A percentile compares a stretch with the other conserved stretches of the same genome.
These are phyloP conservation scores for Phymastichus coffea DNA, from an alignment of 1,140 invertebrate species.

Conservation along the genomic window DNA sequence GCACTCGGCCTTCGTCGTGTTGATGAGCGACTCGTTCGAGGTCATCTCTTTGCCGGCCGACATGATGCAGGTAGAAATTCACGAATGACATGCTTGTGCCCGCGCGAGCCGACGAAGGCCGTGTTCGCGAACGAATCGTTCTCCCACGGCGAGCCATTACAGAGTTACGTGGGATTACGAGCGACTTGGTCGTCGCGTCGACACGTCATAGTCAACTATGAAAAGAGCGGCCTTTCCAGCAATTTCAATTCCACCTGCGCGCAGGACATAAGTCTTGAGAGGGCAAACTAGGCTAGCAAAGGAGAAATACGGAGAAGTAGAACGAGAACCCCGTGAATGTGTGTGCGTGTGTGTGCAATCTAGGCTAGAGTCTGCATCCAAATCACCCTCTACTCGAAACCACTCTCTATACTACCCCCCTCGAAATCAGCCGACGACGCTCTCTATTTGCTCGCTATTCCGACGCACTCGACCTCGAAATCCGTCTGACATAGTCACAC, in stretches of 20 bases:
- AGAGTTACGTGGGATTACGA: too few species aligned
- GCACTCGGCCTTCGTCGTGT: conserved; percentile 53
- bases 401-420: too few species aligned
- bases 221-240: too few species aligned
- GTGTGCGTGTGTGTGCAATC: conserved; percentile 1
- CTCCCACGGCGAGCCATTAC: too few species aligned
- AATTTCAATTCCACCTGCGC: background rate
- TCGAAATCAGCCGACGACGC: too few species aligned
- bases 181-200: too few species aligned
- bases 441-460: too few species aligned
- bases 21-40: conserved; percentile 57
- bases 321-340: background rate
- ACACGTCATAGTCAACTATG: too few species aligned
- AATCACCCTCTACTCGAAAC: conserved; percentile 11
- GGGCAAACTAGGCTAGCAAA: conserved; percentile 7
- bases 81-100: too few species aligned
- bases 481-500: background rate
- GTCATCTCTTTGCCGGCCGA: conserved; percentile 56
- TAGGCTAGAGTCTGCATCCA: conserved; percentile 25
- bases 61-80: conserved; percentile 55
- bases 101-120: too few species aligned
- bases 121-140: too few species aligned
- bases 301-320: background rate
- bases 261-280: conserved; percentile 16
- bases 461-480: conserved; percentile 24